Percentiles rank a stretch among this genome's conserved stretches.
Evolutionary conservation across 2,888 invertebrate species (phyloP).

Genomic region (Brenthis daphne): DNA sequence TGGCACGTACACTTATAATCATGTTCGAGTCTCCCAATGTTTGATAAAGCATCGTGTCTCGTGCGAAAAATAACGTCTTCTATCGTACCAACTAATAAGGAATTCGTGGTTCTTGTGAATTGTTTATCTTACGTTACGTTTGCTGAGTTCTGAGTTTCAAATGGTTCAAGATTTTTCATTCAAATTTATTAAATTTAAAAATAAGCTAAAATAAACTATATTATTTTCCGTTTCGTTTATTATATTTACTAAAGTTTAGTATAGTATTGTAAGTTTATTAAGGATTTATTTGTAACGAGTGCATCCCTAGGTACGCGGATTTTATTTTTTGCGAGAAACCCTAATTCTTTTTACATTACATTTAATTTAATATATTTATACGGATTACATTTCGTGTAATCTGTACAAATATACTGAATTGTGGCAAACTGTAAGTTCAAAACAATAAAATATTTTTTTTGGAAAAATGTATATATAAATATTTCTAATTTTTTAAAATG

Average conservation of each 20-base stretch:
- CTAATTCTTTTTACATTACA: background rate
- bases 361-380: background rate
- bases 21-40: constrained; percentile 77
- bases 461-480: too few species aligned
- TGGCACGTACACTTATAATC: constrained; percentile 78
- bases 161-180: background rate
- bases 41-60: constrained; percentile 73
- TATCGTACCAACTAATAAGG: constrained; percentile 41
- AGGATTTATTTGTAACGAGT: too few species aligned
- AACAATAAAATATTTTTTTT: too few species aligned
- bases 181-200: background rate
- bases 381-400: background rate
- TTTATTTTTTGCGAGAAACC: too few species aligned
- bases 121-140: constrained; percentile 31
- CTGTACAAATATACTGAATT: too few species aligned
- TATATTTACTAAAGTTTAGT: too few species aligned
- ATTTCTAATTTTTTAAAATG: too few species aligned
- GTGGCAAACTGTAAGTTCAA: too few species aligned
- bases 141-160: constrained; percentile 15
- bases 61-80: constrained; percentile 68
- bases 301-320: too few species aligned
- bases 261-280: too few species aligned
- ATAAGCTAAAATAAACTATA: background rate
- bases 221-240: too few species aligned
- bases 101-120: constrained; percentile 39